These are phyloP conservation scores for Helicoverpa assulta DNA, from an alignment of 2,888 invertebrate species.

Conservation along the genomic window DNA sequence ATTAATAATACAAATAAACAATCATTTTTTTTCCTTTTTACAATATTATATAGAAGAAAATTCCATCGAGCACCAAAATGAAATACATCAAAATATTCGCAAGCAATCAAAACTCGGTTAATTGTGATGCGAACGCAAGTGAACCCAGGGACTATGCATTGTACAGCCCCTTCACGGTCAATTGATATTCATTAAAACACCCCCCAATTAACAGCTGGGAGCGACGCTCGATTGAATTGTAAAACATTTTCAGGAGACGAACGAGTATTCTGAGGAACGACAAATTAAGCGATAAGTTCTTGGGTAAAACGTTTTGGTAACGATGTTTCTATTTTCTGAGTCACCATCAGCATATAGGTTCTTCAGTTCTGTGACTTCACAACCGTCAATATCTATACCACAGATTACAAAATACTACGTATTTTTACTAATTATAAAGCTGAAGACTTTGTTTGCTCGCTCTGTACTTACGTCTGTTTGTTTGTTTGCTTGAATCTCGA, in stretches of 20 bases:
- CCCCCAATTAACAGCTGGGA: slow-evolving; percentile 78
- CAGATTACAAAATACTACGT: too few species aligned
- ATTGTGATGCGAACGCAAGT: slow-evolving; percentile 26
- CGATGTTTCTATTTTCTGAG: too few species aligned
- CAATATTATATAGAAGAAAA: slow-evolving; percentile 2
- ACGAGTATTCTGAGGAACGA: slow-evolving; percentile 58
- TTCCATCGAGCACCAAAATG: slow-evolving; percentile 8
- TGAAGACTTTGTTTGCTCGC: too few species aligned
- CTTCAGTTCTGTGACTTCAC: too few species aligned
- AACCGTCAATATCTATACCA: too few species aligned
- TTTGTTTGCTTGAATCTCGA: too few species aligned
- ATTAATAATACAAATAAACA: too few species aligned
- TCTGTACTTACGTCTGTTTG: too few species aligned
- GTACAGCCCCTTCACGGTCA: slow-evolving; percentile 67
- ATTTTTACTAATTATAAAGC: too few species aligned
- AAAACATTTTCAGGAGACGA: slow-evolving; percentile 75
- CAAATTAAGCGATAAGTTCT: slow-evolving; percentile 19
- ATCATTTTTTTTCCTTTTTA: too few species aligned
- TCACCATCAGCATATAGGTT: too few species aligned
- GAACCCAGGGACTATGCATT: slow-evolving; percentile 44
- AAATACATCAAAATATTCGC: slow-evolving; percentile 27
- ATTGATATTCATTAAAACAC: slow-evolving; percentile 83
- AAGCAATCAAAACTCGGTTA: slow-evolving; percentile 28
- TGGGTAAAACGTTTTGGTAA: slow-evolving; percentile 21
- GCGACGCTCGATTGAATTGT: slow-evolving; percentile 78